Evolutionary conservation across 92 coral and sea anemone genomes (phyloP).

Genomic region (Epizoanthus rinbou): DNA sequence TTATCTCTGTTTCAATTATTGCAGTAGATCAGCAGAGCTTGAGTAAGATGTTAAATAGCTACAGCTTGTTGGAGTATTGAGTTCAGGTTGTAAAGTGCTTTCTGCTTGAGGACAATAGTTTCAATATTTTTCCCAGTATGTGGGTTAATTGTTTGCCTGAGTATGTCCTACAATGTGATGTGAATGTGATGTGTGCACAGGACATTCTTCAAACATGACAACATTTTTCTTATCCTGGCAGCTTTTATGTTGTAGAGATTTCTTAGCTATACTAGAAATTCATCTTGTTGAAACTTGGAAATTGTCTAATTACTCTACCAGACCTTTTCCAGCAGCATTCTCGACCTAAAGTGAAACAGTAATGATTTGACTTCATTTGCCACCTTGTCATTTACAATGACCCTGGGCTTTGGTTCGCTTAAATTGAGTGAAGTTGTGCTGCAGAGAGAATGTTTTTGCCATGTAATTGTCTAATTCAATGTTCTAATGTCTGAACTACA

Average conservation of each 20-base stretch:
- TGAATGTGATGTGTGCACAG: conserved; percentile 33
- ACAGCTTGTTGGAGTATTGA: background rate
- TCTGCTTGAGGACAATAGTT: conserved; percentile 48
- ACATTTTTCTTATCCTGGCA: background rate
- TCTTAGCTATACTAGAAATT: background rate
- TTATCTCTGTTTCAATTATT: background rate
- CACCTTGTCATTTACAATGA: background rate
- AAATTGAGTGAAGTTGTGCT: background rate
- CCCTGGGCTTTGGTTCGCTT: conserved; percentile 15
- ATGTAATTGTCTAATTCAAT: background rate
- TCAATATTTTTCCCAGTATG: conserved; percentile 44
- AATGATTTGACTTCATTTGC: conserved; percentile 8
- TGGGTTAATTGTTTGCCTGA: conserved; percentile 28
- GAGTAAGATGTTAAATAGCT: background rate
- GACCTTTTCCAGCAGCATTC: conserved; percentile 15
- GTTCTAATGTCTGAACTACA: background rate
- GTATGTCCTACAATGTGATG: conserved; percentile 36
- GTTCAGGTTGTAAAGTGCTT: conserved; percentile 28
- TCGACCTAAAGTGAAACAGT: conserved; percentile 4
- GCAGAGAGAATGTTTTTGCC: background rate
- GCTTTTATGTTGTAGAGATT: conserved; percentile 13
- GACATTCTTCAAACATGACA: conserved; percentile 30
- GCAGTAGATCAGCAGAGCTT: background rate
- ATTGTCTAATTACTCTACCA: background rate
- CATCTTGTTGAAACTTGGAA: background rate